Base-by-base conservation (phyloP, 1,140 invertebrate species). In the Drosophila tristis region DNA sequence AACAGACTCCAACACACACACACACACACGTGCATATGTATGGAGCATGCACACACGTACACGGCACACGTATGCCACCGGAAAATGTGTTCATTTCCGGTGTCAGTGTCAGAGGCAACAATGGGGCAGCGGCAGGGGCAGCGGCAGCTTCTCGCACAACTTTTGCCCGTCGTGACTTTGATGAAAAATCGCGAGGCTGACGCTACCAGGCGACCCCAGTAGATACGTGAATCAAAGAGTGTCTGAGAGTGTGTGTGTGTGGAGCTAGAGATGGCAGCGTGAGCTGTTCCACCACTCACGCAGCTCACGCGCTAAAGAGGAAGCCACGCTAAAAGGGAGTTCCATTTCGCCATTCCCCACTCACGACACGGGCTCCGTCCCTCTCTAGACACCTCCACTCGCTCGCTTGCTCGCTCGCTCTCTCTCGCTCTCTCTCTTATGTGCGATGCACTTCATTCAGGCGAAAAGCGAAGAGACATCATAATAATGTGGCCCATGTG, bases 1-100 rank as follows among this genome's bases (percentile, higher is more conserved):
- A 43, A 65, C 16, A 16, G 16, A 16, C 16, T 16, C 16, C 16
- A 16, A 16, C 16, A 59, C 49, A 64, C 43, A 39, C 68, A 11
- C 20, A 60, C 13, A 47, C 11, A 13, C 48, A 23, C 13, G 25
- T 42, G 16, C 5, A 49, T 55, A 54, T 35, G 9, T 3, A n/a
- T 23, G 23, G 23, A 23, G 1, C 26, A 44, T 6, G 16, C 16
- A 56, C 31, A 42, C 16, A 42, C 43, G 39, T 13, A 50, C 16
- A 6, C 4, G 23, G 50, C 35, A 48, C 43, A 56, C 54, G 76
- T 68, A 81, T 80, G 74, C 77, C 78, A 68, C 79, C 85, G 85
- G 85, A 89, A 90, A 90, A 90, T 89, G 85, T 90, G 85, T 90
- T 90, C 85, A 90, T 90, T 90, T 90, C 85, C 85, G 85, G 85